Evolutionary conservation across 2,113 vertebrate genomes (phyloP), one percentile per base, ranked within the genome.

Genomic region (Ochotona curzoniae): DNA sequence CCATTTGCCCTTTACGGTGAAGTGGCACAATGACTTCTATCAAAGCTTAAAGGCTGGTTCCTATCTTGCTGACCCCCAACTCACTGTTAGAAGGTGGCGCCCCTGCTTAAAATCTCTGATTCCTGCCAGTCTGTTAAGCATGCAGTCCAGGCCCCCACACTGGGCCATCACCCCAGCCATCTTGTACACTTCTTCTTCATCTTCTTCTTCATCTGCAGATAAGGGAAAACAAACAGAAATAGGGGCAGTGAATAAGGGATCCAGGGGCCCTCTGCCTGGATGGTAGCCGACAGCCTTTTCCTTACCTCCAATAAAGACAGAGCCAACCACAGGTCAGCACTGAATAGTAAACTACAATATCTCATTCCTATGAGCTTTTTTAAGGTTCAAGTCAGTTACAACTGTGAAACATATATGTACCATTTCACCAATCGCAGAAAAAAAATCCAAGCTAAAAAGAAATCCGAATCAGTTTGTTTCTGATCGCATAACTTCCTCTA

Each of bases 81-180:
- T 99, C 97, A 99, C 99, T 0, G 99, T 99, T 73, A 99, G 98
- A 87, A 99, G 98, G 91, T 99, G 99, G 35, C 99, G 98, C 44
- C 99, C 99, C 97, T 99, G 99, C 93, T 99, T 99, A 97, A 99
- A 99, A 92, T 99, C 99, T 97, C 98, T 99, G 97, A 99, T 99
- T 76, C 99, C 99, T 18, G 99, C 99, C 93, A 99, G 97, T 64
- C 99, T 98, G 98, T 98, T 99, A 80, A 99, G 98, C 99, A 99
- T 99, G 95, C 99, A 99, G 91, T 99, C 99, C 95, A 99, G 97
- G 61, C 99, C 99, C 30, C 99, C 99, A 78, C 99, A 99, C 70
- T 99, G 99, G 0, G 99, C 99, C 99, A 99, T 99, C 85, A 99
- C 99, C 5, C 99, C 98, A 3, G 99, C 99, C 99, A 99, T 99